These are phyloP conservation scores for Orchestia grillus DNA, from an alignment of 1,140 invertebrate genomes.

Conservation along the genomic window DNA sequence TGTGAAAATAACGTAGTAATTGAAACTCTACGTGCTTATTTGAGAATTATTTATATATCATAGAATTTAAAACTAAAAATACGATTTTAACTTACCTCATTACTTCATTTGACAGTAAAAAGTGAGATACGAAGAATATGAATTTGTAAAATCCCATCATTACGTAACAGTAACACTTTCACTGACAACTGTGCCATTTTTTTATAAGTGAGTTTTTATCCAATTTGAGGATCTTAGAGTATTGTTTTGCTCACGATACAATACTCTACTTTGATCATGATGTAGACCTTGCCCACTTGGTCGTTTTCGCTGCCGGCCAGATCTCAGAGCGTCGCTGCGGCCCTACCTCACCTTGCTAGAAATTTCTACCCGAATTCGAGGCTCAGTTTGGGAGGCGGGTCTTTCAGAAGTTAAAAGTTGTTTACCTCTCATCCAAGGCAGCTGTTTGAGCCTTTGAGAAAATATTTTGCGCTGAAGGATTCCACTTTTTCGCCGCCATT, in stretches of 20 bases:
- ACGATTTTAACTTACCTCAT: neutral
- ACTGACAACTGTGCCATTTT: neutral
- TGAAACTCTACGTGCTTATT: neutral
- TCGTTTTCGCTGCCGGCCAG: neutral
- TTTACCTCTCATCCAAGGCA: neutral
- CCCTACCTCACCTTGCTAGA: neutral
- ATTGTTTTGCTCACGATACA: neutral
- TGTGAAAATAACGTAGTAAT: neutral
- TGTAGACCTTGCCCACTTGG: neutral
- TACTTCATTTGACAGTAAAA: neutral
- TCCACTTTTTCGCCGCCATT: neutral
- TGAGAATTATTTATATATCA: too few relatives aligned
- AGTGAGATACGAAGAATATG: neutral
- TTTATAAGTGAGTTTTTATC: neutral
- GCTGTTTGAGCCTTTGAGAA: neutral
- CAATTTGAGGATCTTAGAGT: neutral
- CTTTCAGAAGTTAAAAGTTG: neutral
- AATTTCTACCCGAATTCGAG: neutral
- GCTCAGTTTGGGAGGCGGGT: neutral
- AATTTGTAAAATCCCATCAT: neutral
- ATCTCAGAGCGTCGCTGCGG: neutral
- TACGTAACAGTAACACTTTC: neutral
- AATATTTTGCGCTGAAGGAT: neutral
- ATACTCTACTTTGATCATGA: neutral
- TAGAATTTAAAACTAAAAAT: neutral